Base-by-base conservation (phyloP, 2,113 vertebrate genomes). In the Ellobius talpinus region DNA sequence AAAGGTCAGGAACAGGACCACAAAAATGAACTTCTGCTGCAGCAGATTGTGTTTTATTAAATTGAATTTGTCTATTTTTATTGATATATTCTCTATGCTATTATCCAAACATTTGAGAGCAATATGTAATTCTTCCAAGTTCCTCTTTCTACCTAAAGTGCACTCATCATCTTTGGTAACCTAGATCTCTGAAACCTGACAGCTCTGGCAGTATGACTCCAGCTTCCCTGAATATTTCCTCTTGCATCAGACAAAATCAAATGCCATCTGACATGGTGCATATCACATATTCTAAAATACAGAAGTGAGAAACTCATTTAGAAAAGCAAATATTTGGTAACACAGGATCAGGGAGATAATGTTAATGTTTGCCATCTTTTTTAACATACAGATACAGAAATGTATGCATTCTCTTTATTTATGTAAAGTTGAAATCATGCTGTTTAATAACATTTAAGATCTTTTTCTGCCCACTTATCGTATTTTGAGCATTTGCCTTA, bases 201-300 rank as follows among this genome's bases (percentile, higher is more conserved):
- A 6, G 58, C 39, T 85, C 26, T 65, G 12, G 19, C n/a, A 31
- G 16, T 36, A 16, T 1, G 33, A 2, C 16, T 88, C 24, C 61
- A 74, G 29, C 12, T 74, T 58, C 55, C 7, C 1, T 79, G n/a
- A n/a, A 50, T 3, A 45, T 92, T 89, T 73, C 58, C 4, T 72
- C 47, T 45, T 85, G 2, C 6, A 24, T 85, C 29, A 90, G 42
- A 50, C 33, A 78, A 87, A 92, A 90, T 58, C 42, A 70, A 74
- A 61, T 76, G 12, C 14, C 74, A 3, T 52, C 31, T 74, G 58
- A 29, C 10, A 68, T 36, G 31, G 7, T 66, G 9, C 33, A 68
- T 29, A 85, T 65, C 33, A 85, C 24, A 1, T 33, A 81, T 91
- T 94, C 45, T 82, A 94, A 97, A 61, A 79, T 29, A 50, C 31